A percentile compares a stretch with the other conserved stretches of the same genome.
Conservation (phyloP, 1,140 invertebrate genomes). For the Phymastichus coffea region DNA sequence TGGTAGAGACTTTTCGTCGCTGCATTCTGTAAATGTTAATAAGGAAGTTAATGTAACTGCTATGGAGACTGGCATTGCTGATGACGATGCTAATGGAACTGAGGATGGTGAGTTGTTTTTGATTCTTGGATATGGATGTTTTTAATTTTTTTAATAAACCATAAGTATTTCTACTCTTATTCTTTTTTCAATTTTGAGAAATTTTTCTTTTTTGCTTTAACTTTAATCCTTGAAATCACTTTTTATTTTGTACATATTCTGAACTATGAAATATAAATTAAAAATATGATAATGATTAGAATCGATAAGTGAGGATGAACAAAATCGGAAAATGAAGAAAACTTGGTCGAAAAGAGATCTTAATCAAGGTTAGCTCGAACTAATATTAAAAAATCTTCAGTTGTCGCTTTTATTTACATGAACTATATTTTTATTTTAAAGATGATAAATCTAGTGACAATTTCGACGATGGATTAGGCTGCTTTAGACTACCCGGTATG, state of each 20-base stretch:
- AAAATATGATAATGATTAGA: constrained; percentile 4
- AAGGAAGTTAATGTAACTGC: constrained; percentile 59
- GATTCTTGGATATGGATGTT: constrained; percentile 5
- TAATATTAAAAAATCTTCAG: too few species aligned
- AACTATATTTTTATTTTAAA: constrained; percentile 28
- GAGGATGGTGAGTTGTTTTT: constrained; percentile 45
- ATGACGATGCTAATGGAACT: constrained; percentile 60
- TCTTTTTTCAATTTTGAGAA: too few species aligned
- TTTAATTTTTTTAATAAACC: too few species aligned
- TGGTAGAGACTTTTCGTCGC: constrained; percentile 77
- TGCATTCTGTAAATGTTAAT: constrained; percentile 52
- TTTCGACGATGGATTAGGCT: constrained; percentile 63
- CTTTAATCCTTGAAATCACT: too few species aligned
- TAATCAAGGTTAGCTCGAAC: too few species aligned
- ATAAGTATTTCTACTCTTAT: not conserved
- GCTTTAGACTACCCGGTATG: constrained; percentile 43
- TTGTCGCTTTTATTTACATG: not conserved
- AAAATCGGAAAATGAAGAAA: not conserved
- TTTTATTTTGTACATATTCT: too few species aligned
- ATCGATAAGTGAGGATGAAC: not conserved
- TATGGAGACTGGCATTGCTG: constrained; percentile 66
- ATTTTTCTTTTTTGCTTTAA: too few species aligned
- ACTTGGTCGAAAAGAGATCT: not conserved
- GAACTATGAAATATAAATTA: too few species aligned
- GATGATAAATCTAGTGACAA: constrained; percentile 51